These are phyloP conservation scores for Phaedon cochleariae DNA, from an alignment of 2,888 invertebrate species.

Conservation along the genomic window DNA sequence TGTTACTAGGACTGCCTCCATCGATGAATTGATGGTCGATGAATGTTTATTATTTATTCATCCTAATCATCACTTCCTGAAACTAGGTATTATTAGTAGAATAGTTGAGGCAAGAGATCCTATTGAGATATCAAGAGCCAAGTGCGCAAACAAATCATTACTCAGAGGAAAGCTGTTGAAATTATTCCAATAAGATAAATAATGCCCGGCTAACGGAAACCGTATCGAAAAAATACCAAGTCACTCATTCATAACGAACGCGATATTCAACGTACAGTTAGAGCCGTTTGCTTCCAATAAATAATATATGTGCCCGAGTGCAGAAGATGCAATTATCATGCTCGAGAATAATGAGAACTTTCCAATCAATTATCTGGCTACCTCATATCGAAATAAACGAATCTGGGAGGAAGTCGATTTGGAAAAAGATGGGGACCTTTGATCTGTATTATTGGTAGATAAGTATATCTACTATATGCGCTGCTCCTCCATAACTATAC, in stretches of 20 bases:
- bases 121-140: not conserved
- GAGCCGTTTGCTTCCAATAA: conserved; percentile 8
- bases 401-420: too few relatives aligned
- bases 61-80: too few relatives aligned
- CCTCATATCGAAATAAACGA: not conserved
- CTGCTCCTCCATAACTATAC: too few relatives aligned
- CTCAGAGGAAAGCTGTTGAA: conserved; percentile 1
- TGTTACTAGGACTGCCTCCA: too few relatives aligned
- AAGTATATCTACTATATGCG: too few relatives aligned
- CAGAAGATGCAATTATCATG: not conserved
- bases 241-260: conserved; percentile 15
- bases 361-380: not conserved
- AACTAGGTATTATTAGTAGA: too few relatives aligned
- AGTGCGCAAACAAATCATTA: not conserved
- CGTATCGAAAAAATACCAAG: not conserved
- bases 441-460: too few relatives aligned
- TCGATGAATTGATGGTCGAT: too few relatives aligned
- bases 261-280: conserved; percentile 15
- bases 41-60: too few relatives aligned
- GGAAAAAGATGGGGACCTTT: not conserved
- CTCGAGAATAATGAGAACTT: not conserved
- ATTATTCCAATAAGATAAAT: conserved; percentile 4
- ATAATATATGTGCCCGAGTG: not conserved
- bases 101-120: not conserved
- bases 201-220: conserved; percentile 3